phyloP scores from a whole-genome alignment of 1,140 invertebrate species.

The Doryteuthis pealeii region DNA sequence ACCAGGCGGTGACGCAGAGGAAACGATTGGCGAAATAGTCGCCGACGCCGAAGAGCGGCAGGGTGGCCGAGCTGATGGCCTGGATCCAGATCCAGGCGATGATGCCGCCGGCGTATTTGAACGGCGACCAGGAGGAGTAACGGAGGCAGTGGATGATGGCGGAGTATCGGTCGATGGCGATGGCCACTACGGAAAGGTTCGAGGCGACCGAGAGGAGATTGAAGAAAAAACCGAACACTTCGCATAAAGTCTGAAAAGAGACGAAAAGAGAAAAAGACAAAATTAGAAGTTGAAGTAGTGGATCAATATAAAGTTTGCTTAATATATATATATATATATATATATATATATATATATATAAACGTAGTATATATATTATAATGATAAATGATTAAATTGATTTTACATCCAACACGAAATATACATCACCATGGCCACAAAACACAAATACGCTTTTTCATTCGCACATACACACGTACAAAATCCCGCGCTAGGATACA shows the following conservation, averaged over 20 bases:
- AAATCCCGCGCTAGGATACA: too few relatives aligned
- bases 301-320: not conserved
- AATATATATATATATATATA: too few relatives aligned
- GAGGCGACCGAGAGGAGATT: constrained; percentile 25
- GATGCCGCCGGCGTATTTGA: constrained; percentile 12
- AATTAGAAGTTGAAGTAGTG: not conserved
- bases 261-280: constrained; percentile 5
- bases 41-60: constrained; percentile 4
- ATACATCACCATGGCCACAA: too few relatives aligned
- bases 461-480: too few relatives aligned
- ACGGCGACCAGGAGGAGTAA: constrained; percentile 30
- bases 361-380: too few relatives aligned
- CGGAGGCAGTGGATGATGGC: constrained; percentile 38
- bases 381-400: too few relatives aligned
- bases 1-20: constrained; percentile 7
- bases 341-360: too few relatives aligned
- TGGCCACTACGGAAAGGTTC: constrained; percentile 23
- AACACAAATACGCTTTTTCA: too few relatives aligned
- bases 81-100: constrained; percentile 21
- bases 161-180: constrained; percentile 34
- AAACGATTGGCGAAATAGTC: not conserved
- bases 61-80: constrained; percentile 12
- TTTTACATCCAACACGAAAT: too few relatives aligned
- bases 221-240: constrained; percentile 19
- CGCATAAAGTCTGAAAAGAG: constrained; percentile 27